A percentile compares a stretch with the other conserved stretches of the same genome.
phyloP scores from a whole-genome alignment of 2,113 vertebrate genomes.

The Bothrops jararaca region DNA sequence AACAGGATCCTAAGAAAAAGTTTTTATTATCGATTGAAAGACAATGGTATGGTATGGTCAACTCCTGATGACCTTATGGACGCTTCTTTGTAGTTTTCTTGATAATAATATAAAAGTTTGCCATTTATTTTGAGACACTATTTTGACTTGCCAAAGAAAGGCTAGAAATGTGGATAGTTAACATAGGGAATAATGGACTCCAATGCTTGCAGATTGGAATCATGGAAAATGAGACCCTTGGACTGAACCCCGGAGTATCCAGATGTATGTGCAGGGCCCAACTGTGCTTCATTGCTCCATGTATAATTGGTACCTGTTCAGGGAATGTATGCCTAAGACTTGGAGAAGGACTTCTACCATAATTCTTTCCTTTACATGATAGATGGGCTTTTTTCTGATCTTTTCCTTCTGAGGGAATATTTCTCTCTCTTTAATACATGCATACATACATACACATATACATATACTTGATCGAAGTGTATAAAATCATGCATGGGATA shows the following conservation, averaged over 20 bases:
- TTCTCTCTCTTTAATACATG: not conserved
- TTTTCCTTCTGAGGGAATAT: not conserved
- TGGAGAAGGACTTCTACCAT: not conserved
- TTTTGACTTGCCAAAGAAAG: not conserved
- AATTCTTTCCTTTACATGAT: not conserved
- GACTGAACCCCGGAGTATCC: not conserved
- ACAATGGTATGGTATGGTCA: not conserved
- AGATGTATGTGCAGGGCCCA: not conserved
- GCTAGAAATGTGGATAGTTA: not conserved
- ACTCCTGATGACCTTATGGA: not conserved
- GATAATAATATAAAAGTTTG: not conserved
- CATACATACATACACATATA: too few species aligned
- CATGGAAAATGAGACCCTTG: not conserved
- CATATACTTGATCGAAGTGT: too few species aligned
- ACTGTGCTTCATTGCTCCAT: not conserved
- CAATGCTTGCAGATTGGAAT: not conserved
- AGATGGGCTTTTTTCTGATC: not conserved
- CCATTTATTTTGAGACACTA: not conserved
- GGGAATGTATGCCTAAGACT: not conserved
- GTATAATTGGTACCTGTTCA: not conserved
- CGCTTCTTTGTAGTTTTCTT: not conserved
- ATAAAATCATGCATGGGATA: too few species aligned
- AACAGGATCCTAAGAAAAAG: not conserved
- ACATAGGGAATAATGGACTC: not conserved
- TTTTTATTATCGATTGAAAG: not conserved